Percentiles rank a stretch among this genome's conserved stretches.
Evolutionary conservation across 2,888 invertebrate genomes (phyloP).

Genomic region (Melanargia galathea): DNA sequence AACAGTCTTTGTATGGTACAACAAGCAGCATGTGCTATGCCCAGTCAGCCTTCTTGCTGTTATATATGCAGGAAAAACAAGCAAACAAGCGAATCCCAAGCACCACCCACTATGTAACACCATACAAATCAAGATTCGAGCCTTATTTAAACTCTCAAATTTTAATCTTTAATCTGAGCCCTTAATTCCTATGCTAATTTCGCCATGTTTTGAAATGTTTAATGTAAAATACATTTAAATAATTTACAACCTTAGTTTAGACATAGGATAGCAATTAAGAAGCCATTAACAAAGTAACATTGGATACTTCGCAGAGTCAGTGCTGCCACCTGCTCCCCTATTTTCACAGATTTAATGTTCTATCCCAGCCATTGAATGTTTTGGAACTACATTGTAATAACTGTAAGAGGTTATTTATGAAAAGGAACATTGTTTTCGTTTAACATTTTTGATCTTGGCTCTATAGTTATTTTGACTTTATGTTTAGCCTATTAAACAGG

Average conservation of each 20-base stretch:
- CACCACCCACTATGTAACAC: too few species aligned
- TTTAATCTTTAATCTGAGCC: background rate
- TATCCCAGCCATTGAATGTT: constrained; percentile 10
- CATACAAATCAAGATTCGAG: too few species aligned
- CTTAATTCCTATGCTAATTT: background rate
- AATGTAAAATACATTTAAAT: constrained; percentile 37
- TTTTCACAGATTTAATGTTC: constrained; percentile 58
- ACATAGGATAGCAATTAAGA: constrained; percentile 70
- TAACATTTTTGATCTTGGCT: too few species aligned
- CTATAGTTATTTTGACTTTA: too few species aligned
- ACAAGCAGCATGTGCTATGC: too few species aligned
- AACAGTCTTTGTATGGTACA: too few species aligned
- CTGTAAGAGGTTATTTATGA: background rate
- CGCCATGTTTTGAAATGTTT: constrained; percentile 26
- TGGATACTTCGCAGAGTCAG: constrained; percentile 45
- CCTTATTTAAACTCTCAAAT: background rate
- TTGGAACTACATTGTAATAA: background rate
- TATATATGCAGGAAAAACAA: too few species aligned
- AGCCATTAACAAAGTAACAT: constrained; percentile 64
- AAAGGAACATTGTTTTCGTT: too few species aligned
- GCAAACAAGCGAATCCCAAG: too few species aligned
- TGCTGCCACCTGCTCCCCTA: constrained; percentile 54
- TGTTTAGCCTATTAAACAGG: too few species aligned
- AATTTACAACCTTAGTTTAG: constrained; percentile 53
- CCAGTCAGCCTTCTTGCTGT: too few species aligned